Percentiles rank a stretch among this genome's conserved stretches.
Evolutionary conservation across 2,888 invertebrate genomes (phyloP).

Genomic region (Agrilus mali): DNA sequence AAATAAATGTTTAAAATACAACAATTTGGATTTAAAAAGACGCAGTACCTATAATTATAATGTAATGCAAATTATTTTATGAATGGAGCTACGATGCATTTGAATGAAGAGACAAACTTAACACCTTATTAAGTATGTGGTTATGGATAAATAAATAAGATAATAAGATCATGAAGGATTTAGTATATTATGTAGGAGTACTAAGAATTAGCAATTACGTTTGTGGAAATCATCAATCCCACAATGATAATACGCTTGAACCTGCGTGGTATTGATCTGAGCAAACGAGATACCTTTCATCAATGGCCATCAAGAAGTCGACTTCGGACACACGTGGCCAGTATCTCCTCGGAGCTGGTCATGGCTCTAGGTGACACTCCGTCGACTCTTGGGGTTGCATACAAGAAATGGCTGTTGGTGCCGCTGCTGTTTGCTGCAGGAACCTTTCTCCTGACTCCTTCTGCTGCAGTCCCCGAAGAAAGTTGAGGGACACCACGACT

Average conservation of each 20-base stretch:
- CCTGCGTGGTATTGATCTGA: conserved; percentile 13
- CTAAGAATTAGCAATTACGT: too few species aligned
- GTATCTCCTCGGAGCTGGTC: conserved; percentile 24
- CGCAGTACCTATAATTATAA: too few species aligned
- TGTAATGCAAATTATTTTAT: too few species aligned
- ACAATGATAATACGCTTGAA: too few species aligned
- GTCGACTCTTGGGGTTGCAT: not conserved
- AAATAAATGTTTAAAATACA: too few species aligned
- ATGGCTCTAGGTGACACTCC: conserved; percentile 13
- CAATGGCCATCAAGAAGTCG: conserved; percentile 35
- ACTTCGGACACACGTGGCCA: conserved; percentile 30
- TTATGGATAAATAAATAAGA: not conserved
- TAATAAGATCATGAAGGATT: not conserved
- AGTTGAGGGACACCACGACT: conserved; percentile 6
- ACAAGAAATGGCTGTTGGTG: conserved; percentile 1
- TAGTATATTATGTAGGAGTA: not conserved
- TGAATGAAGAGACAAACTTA: not conserved
- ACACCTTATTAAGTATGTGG: not conserved
- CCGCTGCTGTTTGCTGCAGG: conserved; percentile 3
- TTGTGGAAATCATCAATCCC: too few species aligned
- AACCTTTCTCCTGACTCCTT: not conserved
- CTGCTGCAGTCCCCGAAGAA: conserved; percentile 9
- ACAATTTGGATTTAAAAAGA: too few species aligned
- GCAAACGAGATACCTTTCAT: conserved; percentile 26
- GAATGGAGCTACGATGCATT: not conserved